Conservation (phyloP, 2,888 invertebrate genomes). For the Thecophora atra region DNA sequence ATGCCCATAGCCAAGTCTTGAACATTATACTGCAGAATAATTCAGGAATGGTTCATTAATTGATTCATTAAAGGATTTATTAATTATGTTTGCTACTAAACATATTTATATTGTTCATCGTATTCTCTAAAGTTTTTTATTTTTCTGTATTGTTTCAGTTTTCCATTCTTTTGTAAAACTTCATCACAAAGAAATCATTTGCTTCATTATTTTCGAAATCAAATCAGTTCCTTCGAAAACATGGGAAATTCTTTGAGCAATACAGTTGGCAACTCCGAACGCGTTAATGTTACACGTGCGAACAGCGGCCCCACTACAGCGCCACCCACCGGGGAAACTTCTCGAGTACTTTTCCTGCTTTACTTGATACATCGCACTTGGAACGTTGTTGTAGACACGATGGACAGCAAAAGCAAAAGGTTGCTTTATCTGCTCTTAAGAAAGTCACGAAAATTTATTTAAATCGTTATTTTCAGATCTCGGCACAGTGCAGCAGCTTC, state of each 20-base stretch:
- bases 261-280: constrained; percentile 20
- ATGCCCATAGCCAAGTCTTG: too few species aligned
- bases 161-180: too few species aligned
- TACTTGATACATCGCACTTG: constrained; percentile 77
- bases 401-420: constrained; percentile 70
- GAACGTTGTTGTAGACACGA: constrained; percentile 73
- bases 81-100: too few species aligned
- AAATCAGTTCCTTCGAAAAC: background rate
- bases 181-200: background rate
- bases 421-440: constrained; percentile 47
- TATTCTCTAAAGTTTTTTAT: too few species aligned
- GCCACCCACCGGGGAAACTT: constrained; percentile 67
- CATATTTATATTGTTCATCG: too few species aligned
- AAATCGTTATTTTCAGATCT: too few species aligned
- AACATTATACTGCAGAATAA: too few species aligned
- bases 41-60: too few species aligned
- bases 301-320: constrained; percentile 15
- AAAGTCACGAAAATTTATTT: too few species aligned
- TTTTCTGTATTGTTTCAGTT: too few species aligned
- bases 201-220: constrained; percentile 9
- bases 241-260: constrained; percentile 41
- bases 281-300: constrained; percentile 22
- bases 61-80: too few species aligned
- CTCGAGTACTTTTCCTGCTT: constrained; percentile 72
- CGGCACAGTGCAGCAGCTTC: constrained; percentile 49